A percentile compares a stretch with the other conserved stretches of the same genome.
Evolutionary conservation across 1,140 invertebrate genomes (phyloP).

Genomic region (Panulirus ornatus): DNA sequence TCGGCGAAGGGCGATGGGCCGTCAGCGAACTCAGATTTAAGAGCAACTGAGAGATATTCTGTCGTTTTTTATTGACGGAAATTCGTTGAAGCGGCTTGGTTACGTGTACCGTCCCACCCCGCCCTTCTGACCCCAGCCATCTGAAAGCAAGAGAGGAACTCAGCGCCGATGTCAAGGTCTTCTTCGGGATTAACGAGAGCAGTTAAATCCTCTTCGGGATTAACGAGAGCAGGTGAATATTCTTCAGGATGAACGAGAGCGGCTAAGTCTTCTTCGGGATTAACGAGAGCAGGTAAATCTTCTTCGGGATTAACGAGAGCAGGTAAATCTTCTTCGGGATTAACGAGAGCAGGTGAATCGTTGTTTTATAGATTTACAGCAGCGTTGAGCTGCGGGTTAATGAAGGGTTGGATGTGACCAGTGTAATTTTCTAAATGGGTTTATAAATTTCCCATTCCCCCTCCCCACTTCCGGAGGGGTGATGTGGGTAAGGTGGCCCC

Average conservation of each 20-base stretch:
- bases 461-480: background rate
- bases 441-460: constrained; percentile 7
- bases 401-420: background rate
- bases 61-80: constrained; percentile 45
- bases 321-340: background rate
- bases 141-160: too few species aligned
- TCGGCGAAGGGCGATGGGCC: background rate
- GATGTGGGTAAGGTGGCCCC: background rate
- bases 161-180: too few species aligned
- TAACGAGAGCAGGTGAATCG: background rate
- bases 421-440: constrained; percentile 8
- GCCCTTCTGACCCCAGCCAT: too few species aligned
- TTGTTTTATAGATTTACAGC: background rate
- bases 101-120: too few species aligned
- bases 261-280: too few species aligned
- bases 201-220: too few species aligned
- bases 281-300: too few species aligned
- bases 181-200: too few species aligned
- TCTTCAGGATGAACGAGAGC: too few species aligned
- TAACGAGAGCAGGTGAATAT: too few species aligned
- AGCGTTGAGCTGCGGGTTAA: background rate
- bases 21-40: too few species aligned
- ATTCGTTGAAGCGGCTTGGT: background rate
- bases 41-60: too few species aligned
- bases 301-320: background rate